A percentile compares a stretch with the other conserved stretches of the same genome.
Conservation (phyloP, 2,113 vertebrate species). For the Rhombomys opimus region DNA sequence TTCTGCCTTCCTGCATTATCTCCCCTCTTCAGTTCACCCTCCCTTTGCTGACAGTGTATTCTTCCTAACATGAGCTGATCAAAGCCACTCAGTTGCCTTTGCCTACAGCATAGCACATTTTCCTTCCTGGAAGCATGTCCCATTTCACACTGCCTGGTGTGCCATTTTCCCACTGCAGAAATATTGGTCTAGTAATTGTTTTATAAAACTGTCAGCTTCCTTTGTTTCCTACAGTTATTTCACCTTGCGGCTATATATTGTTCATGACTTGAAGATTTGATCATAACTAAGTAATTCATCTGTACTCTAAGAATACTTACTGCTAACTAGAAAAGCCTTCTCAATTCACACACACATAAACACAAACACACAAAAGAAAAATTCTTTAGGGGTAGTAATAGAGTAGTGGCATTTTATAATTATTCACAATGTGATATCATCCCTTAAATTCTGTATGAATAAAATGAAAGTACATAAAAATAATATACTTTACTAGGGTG, state of each 20-base stretch:
- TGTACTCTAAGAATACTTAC: constrained; percentile 49
- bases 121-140: not conserved
- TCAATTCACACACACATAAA: not conserved
- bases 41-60: not conserved
- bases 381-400: constrained; percentile 32
- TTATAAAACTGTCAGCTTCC: constrained; percentile 47
- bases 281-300: constrained; percentile 63
- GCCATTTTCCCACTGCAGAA: not conserved
- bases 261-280: constrained; percentile 53
- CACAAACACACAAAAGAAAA: not conserved
- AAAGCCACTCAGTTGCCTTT: not conserved
- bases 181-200: not conserved
- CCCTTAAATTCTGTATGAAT: constrained; percentile 73
- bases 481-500: constrained; percentile 56
- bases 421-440: constrained; percentile 77
- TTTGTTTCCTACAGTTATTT: constrained; percentile 43
- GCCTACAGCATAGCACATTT: not conserved
- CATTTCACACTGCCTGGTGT: not conserved
- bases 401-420: not conserved
- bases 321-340: constrained; percentile 73
- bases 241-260: constrained; percentile 13
- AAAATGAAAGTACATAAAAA: constrained; percentile 76
- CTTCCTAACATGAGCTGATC: constrained; percentile 7
- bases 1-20: not conserved
- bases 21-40: not conserved